Evolutionary conservation across 30 jellyfish, hydroid and myxozoan species (phyloP).

Genomic region (Aurelia sp.): DNA sequence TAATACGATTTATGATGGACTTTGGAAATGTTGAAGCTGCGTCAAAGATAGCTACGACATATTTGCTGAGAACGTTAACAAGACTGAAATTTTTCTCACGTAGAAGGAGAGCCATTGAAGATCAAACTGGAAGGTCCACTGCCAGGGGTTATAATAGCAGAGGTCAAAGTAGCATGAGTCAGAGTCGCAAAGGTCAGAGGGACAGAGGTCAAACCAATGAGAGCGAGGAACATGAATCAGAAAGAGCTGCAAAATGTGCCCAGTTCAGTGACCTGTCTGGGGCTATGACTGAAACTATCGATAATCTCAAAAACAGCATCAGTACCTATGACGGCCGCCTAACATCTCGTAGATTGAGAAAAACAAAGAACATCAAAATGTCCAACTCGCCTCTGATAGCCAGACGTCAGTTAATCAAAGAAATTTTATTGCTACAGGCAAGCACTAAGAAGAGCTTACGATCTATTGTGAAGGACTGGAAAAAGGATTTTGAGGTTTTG

Average conservation of each 20-base stretch:
- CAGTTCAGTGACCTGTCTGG: slow-evolving; percentile 3
- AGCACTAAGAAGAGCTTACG: background rate
- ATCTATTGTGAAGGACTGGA: slow-evolving; percentile 34
- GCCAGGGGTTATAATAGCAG: background rate
- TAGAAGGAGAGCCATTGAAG: slow-evolving; percentile 25
- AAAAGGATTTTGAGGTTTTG: slow-evolving; percentile 6
- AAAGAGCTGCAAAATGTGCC: slow-evolving; percentile 25
- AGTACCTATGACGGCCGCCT: background rate
- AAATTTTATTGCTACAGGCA: background rate
- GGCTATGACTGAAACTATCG: background rate
- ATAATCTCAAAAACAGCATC: slow-evolving; percentile 2
- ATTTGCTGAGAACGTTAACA: slow-evolving; percentile 38
- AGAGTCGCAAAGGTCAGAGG: too few species aligned
- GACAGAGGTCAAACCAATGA: background rate
- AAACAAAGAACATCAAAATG: slow-evolving; percentile 11
- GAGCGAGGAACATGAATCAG: background rate
- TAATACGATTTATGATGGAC: slow-evolving; percentile 47
- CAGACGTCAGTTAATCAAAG: slow-evolving; percentile 40
- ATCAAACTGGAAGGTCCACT: background rate
- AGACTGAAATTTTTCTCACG: slow-evolving; percentile 39
- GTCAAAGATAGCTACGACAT: slow-evolving; percentile 27
- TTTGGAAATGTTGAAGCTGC: slow-evolving; percentile 31
- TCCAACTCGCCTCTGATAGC: slow-evolving; percentile 15
- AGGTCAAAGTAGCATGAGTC: background rate
- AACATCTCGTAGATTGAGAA: background rate